Conservation (phyloP, 2,888 invertebrate genomes). For the Saturnia pavonia region DNA sequence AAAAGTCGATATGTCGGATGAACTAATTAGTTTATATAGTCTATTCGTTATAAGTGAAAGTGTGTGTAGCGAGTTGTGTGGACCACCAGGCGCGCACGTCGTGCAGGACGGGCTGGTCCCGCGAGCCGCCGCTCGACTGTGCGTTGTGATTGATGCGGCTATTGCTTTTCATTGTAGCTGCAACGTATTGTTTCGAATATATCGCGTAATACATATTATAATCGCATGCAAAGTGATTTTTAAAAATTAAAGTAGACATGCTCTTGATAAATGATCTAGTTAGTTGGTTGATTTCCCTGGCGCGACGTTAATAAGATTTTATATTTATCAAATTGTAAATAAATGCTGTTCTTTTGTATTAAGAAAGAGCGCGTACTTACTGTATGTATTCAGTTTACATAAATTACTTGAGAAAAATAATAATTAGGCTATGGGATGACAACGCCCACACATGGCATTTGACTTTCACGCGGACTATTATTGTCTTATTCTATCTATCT, state of each 20-base stretch:
- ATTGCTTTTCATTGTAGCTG: slow-evolving; percentile 53
- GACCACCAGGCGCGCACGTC: slow-evolving; percentile 94
- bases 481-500: background rate
- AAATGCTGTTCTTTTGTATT: too few species aligned
- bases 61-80: slow-evolving; percentile 83
- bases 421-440: background rate
- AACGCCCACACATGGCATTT: background rate
- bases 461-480: background rate
- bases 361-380: too few species aligned
- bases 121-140: slow-evolving; percentile 30
- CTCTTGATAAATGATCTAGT: too few species aligned
- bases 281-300: too few species aligned
- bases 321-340: too few species aligned
- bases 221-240: background rate
- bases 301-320: too few species aligned
- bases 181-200: background rate
- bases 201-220: background rate
- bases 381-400: background rate
- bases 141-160: slow-evolving; percentile 36
- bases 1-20: background rate
- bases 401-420: background rate
- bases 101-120: slow-evolving; percentile 74
- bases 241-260: background rate
- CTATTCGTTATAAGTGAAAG: slow-evolving; percentile 14
- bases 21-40: background rate